A percentile compares a stretch with the other conserved stretches of the same genome.
These are phyloP conservation scores for Pycnomerus fuliginosus DNA, from an alignment of 2,888 invertebrate species.

Conservation along the genomic window DNA sequence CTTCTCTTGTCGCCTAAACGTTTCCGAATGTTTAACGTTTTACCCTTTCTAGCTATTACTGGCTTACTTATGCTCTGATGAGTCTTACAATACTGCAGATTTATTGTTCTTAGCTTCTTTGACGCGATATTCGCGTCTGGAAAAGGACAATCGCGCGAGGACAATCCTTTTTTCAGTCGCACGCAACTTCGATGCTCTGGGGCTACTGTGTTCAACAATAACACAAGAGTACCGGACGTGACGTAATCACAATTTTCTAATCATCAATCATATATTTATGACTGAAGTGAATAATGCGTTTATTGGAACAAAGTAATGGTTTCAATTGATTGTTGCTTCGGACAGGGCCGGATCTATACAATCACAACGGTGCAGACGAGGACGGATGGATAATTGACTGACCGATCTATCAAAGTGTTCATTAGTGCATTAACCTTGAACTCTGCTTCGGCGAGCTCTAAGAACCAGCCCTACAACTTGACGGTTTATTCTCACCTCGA, in stretches of 20 bases:
- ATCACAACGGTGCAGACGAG: too few relatives aligned
- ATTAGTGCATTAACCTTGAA: too few relatives aligned
- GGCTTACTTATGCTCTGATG: conserved; percentile 52
- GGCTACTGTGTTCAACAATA: neutral
- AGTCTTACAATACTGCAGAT: conserved; percentile 48
- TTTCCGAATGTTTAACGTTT: conserved; percentile 51
- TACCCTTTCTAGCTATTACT: conserved; percentile 50
- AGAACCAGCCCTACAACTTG: too few relatives aligned
- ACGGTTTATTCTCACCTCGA: too few relatives aligned
- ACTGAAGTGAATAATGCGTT: conserved; percentile 50
- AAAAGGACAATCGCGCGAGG: too few relatives aligned
- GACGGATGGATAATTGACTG: too few relatives aligned
- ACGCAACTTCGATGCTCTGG: too few relatives aligned
- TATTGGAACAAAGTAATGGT: conserved; percentile 40
- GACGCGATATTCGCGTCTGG: conserved; percentile 29
- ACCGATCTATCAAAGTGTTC: too few relatives aligned
- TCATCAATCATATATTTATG: conserved; percentile 55
- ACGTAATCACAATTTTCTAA: conserved; percentile 54
- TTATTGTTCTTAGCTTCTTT: conserved; percentile 45
- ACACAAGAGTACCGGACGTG: conserved; percentile 46
- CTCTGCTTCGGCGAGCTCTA: too few relatives aligned
- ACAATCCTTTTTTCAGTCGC: too few relatives aligned
- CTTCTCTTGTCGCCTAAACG: conserved; percentile 51
- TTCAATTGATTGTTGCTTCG: conserved; percentile 46
- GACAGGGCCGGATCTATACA: too few relatives aligned